A percentile compares a stretch with the other conserved stretches of the same genome.
Conservation (phyloP, 2,888 invertebrate genomes). For the Byasa hedistus region DNA sequence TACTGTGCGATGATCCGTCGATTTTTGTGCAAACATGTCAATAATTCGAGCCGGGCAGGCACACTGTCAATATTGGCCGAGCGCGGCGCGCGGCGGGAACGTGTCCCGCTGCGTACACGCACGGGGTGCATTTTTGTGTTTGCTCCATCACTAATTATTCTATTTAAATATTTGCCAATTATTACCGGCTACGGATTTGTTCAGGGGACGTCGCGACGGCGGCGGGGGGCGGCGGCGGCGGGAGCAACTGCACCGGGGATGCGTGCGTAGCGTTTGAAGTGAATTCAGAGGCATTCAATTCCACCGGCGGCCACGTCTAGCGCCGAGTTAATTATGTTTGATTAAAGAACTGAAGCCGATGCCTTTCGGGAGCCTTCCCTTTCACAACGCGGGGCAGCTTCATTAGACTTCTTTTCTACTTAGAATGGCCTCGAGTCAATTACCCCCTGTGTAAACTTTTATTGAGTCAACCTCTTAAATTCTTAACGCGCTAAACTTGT, state of each 20-base stretch:
- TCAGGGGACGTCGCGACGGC: constrained; percentile 38
- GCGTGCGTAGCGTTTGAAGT: constrained; percentile 11
- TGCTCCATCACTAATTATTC: constrained; percentile 52
- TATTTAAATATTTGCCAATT: constrained; percentile 67
- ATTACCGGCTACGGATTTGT: constrained; percentile 47
- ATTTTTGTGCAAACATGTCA: constrained; percentile 65
- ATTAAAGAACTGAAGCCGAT: not conserved
- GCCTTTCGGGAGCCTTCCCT: too few relatives aligned
- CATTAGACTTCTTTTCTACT: too few relatives aligned
- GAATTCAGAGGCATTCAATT: constrained; percentile 10
- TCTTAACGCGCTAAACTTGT: too few relatives aligned
- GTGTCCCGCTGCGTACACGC: constrained; percentile 26
- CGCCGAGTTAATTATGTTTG: constrained; percentile 12
- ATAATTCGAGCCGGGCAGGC: constrained; percentile 58
- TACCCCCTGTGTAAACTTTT: too few relatives aligned
- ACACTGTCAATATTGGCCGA: constrained; percentile 62
- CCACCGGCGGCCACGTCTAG: not conserved
- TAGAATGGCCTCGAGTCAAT: too few relatives aligned
- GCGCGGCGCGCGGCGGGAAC: constrained; percentile 54
- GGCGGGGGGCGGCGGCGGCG: not conserved
- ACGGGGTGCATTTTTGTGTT: constrained; percentile 35
- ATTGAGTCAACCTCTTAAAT: too few relatives aligned
- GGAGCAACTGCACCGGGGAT: not conserved
- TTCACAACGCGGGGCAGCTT: too few relatives aligned
- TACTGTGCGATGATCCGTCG: constrained; percentile 39